These are phyloP conservation scores for Triplophysa rosa DNA, from an alignment of 2,113 vertebrate species.

Conservation along the genomic window DNA sequence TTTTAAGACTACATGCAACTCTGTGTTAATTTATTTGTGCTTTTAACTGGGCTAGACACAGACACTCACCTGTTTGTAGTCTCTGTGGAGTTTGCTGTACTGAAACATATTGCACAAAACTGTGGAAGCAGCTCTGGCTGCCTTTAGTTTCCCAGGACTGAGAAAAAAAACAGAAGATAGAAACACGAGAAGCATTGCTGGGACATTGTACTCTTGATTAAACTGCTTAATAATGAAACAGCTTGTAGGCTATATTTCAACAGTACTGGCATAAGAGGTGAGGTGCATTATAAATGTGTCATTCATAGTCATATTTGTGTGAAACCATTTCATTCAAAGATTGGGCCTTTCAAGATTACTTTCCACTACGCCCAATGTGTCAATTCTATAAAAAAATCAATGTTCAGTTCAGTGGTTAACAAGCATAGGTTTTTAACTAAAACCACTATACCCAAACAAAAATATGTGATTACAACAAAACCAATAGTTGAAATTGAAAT, in stretches of 20 bases:
- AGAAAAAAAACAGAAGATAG: slow-evolving; percentile 43
- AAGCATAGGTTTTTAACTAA: too few species aligned
- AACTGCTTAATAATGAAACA: slow-evolving; percentile 51
- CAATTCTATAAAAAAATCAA: too few species aligned
- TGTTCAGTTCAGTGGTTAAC: too few species aligned
- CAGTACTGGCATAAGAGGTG: neutral
- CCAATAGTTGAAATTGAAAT: too few species aligned
- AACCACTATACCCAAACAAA: too few species aligned
- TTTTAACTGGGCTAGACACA: neutral
- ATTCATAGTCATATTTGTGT: neutral
- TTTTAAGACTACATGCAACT: neutral
- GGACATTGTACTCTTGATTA: slow-evolving; percentile 41
- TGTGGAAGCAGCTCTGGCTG: slow-evolving; percentile 85
- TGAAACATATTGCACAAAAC: slow-evolving; percentile 96
- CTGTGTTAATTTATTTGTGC: slow-evolving; percentile 1
- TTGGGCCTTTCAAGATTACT: too few species aligned
- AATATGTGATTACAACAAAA: too few species aligned
- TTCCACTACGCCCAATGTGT: too few species aligned
- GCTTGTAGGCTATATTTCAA: slow-evolving; percentile 18
- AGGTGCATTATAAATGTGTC: neutral
- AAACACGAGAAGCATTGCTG: slow-evolving; percentile 43
- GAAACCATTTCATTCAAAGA: neutral
- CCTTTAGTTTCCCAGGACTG: slow-evolving; percentile 85
- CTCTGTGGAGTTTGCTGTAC: slow-evolving; percentile 91
- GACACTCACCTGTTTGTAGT: slow-evolving; percentile 85